Evolutionary conservation across 2,888 invertebrate genomes (phyloP).

Genomic region (Ichneumoninae sp.): DNA sequence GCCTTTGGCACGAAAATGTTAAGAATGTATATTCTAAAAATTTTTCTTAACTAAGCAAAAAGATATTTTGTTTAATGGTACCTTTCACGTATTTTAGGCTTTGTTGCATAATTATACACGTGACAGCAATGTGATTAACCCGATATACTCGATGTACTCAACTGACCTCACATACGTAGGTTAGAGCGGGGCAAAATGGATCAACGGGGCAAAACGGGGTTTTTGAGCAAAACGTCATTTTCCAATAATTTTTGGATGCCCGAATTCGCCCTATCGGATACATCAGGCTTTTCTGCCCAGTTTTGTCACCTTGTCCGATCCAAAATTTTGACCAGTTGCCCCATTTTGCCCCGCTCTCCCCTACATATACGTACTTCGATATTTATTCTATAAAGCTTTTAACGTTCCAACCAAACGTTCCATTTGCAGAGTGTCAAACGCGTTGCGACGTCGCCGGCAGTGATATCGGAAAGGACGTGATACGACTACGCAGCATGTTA

Average conservation of each 20-base stretch:
- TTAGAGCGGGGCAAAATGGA: no score
- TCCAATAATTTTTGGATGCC: no score
- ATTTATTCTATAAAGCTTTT: background rate
- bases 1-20: no score
- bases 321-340: no score
- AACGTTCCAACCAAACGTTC: background rate
- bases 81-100: background rate
- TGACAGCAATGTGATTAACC: background rate
- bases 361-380: background rate
- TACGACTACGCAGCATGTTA: slow-evolving; percentile 87
- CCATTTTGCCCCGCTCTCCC: no score
- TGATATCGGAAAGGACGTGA: slow-evolving; percentile 82
- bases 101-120: background rate
- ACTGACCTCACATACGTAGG: background rate
- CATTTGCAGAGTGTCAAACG: slow-evolving; percentile 78
- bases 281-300: no score
- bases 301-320: no score
- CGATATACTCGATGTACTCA: background rate
- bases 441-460: slow-evolving; percentile 77
- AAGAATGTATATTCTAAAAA: background rate
- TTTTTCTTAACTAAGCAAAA: background rate
- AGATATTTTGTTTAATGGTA: background rate
- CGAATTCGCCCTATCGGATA: no score
- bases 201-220: no score
- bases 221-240: no score